Base-by-base conservation (phyloP, 2,797 vertebrate genomes). In the Pithecia hirsuta region DNA sequence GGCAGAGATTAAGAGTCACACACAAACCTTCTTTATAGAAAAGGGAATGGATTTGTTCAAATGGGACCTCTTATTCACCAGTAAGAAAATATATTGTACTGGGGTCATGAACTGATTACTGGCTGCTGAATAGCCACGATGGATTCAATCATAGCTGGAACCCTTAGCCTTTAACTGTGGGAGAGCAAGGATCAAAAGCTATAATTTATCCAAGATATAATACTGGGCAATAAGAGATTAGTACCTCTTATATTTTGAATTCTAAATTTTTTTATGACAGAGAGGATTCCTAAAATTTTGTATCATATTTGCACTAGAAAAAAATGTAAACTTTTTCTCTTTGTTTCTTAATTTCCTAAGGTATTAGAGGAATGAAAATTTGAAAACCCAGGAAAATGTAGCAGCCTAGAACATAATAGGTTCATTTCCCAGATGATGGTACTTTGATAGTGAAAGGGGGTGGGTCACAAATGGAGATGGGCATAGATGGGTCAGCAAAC, bases 1-100 rank as follows among this genome's bases (percentile, higher is more conserved):
- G 59, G 96, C 89, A 55, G 75, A 96, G 89, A 96, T 91, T 86
- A 96, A 94, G 48, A 89, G 39, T 59, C 55, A 87, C 28, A 93
- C 22, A 83, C 14, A 83, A 94, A 75, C 52, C 59, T 67, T 89
- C 17, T 93, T 55, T 95, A 48, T 84, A 96, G 76, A 80, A 91
- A 46, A 11, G 5, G 30, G 20, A 74, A 94, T 78, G n/a, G 44
- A 93, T 96, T 91, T 95, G n/a, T 93, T 96, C 78, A 96, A 91
- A 95, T 3, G 92, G 24, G 94, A 39, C 41, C 26, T 93, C 22
- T 96, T 72, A 89, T 59, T 84, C 48, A 48, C 36, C 61, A 48
- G 70, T 80, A 57, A 93, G 59, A 87, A 94, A 95, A 24, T 39
- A 82, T 20, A 64, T 19, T 95, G 9, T 94, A 52, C 67, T 83